Evolutionary conservation across 2,888 invertebrate genomes (phyloP).

Genomic region (Troides aeacus): DNA sequence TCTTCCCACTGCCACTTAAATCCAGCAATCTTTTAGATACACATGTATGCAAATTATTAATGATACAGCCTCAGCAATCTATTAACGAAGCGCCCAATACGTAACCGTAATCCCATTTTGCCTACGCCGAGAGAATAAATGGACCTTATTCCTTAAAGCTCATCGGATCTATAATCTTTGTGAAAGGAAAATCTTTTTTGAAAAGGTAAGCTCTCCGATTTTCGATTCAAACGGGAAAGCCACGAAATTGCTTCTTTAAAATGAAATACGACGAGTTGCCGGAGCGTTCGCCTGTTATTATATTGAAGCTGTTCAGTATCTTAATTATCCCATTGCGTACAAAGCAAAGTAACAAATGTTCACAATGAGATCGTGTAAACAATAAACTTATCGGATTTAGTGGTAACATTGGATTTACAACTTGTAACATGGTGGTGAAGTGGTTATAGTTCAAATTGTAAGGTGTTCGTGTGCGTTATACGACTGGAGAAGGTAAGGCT

Average conservation of each 20-base stretch:
- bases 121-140: constrained; percentile 22
- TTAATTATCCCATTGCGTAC: not conserved
- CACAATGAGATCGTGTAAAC: no score
- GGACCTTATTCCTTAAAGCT: constrained; percentile 26
- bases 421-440: no score
- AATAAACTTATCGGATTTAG: no score
- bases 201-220: constrained; percentile 37
- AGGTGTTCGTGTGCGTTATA: no score
- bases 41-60: no score
- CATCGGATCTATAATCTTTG: constrained; percentile 23
- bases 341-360: no score
- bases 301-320: not conserved
- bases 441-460: no score
- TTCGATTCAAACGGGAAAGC: constrained; percentile 34
- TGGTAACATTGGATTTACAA: no score
- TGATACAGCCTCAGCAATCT: constrained; percentile 7
- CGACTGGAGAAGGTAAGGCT: no score
- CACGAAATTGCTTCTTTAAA: constrained; percentile 37
- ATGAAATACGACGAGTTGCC: constrained; percentile 32
- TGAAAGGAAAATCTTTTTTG: constrained; percentile 34
- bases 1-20: no score
- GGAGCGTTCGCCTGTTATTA: not conserved
- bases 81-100: constrained; percentile 12
- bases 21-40: no score
- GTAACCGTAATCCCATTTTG: constrained; percentile 15